phyloP scores from a whole-genome alignment of 2,113 vertebrate species.

The Atlantisia rogersi region DNA sequence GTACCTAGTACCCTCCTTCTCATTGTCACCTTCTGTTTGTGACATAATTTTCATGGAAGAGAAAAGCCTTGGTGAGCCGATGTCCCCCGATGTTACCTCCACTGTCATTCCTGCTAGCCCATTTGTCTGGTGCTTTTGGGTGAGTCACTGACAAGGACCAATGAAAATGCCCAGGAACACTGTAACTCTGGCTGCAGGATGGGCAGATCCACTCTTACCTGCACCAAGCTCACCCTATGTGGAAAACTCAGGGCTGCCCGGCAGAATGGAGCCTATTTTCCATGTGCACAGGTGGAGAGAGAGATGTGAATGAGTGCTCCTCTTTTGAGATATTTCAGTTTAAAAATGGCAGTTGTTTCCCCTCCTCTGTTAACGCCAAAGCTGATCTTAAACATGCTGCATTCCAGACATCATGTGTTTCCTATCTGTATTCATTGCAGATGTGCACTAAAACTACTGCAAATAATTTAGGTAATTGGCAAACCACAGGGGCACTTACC shows the following conservation, averaged over 20 bases:
- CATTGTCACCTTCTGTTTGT: background rate
- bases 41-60: background rate
- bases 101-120: background rate
- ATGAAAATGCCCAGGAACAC: background rate
- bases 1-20: background rate
- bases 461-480: constrained; percentile 83
- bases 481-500: constrained; percentile 77
- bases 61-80: background rate
- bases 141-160: background rate
- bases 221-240: background rate
- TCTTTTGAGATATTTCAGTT: background rate
- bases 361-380: constrained; percentile 37
- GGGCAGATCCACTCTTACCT: background rate
- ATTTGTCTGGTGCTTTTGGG: background rate
- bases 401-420: constrained; percentile 65
- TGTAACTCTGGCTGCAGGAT: background rate
- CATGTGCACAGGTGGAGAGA: background rate
- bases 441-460: constrained; percentile 72
- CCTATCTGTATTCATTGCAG: constrained; percentile 78
- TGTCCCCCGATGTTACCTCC: background rate
- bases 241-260: background rate
- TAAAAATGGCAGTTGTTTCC: constrained; percentile 27
- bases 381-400: constrained; percentile 44
- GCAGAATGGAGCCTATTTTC: constrained; percentile 2
- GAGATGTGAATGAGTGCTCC: background rate